These are phyloP conservation scores for Mythimna lalbum DNA, from an alignment of 2,888 invertebrate species.

Conservation along the genomic window DNA sequence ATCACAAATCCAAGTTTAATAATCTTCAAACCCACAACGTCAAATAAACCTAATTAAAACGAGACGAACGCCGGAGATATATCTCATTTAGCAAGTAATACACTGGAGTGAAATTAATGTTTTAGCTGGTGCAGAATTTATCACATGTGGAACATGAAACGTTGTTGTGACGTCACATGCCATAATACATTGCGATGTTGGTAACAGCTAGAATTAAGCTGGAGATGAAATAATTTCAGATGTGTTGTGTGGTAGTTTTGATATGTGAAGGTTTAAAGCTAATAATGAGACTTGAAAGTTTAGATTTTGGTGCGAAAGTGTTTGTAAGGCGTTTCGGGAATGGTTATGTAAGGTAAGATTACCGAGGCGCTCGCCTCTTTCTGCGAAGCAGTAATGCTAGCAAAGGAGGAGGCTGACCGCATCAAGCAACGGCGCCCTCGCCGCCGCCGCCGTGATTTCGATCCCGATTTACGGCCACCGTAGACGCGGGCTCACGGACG, in stretches of 20 bases:
- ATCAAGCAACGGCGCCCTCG: no score
- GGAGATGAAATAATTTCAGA: conserved; percentile 57
- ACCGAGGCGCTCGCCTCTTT: no score
- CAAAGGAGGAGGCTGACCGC: no score
- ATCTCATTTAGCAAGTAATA: conserved; percentile 61
- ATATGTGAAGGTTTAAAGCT: not conserved
- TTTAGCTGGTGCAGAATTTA: conserved; percentile 62
- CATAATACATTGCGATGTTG: conserved; percentile 62
- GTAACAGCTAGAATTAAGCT: conserved; percentile 64
- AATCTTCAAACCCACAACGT: conserved; percentile 16
- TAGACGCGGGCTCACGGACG: no score
- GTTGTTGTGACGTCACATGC: conserved; percentile 59
- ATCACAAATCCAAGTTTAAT: conserved; percentile 21
- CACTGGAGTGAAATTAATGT: conserved; percentile 66
- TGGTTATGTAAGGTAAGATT: no score
- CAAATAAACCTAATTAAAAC: conserved; percentile 54
- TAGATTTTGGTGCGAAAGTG: not conserved
- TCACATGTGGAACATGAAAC: conserved; percentile 51
- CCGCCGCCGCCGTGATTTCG: no score
- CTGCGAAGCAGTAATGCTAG: no score
- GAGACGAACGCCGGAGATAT: conserved; percentile 51
- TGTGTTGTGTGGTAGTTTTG: conserved; percentile 18
- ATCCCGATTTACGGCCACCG: no score
- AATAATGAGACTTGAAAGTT: conserved; percentile 5
- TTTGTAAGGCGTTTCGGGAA: not conserved